Evolutionary conservation across 1,140 invertebrate species (phyloP).

Genomic region (Heliconius hermathena): DNA sequence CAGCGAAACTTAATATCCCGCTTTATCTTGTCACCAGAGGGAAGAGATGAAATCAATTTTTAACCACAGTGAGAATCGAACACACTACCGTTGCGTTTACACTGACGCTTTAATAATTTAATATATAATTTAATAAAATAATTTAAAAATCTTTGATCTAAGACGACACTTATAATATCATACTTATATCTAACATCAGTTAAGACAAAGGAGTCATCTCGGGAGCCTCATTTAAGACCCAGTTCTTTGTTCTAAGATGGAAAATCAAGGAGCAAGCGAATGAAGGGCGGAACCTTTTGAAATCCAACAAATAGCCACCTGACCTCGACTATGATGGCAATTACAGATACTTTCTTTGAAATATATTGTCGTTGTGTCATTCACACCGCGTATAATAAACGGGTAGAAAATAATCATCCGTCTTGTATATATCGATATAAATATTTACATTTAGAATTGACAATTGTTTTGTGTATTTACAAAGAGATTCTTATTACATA

Average conservation of each 20-base stretch:
- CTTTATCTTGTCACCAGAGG: too few relatives aligned
- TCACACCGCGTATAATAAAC: conserved; percentile 24
- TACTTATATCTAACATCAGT: conserved; percentile 18
- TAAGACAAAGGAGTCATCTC: conserved; percentile 43
- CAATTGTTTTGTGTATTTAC: background rate
- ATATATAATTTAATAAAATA: background rate
- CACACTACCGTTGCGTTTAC: too few relatives aligned
- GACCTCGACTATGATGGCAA: conserved; percentile 54
- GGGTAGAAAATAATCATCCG: conserved; percentile 10
- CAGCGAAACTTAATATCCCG: too few relatives aligned
- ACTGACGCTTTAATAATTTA: too few relatives aligned
- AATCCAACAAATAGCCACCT: conserved; percentile 60
- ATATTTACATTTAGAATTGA: background rate
- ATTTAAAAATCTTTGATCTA: conserved; percentile 15
- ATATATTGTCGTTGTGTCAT: conserved; percentile 43
- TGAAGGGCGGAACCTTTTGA: conserved; percentile 56
- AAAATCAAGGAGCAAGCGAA: conserved; percentile 58
- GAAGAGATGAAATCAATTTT: too few relatives aligned
- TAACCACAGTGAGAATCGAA: too few relatives aligned
- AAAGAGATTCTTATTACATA: background rate
- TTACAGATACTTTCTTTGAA: conserved; percentile 63
- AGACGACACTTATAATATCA: conserved; percentile 7
- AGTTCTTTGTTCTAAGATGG: conserved; percentile 58
- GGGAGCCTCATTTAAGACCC: conserved; percentile 50
- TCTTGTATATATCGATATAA: background rate